These are phyloP conservation scores for Brenthis daphne DNA, from an alignment of 2,888 invertebrate species.

Conservation along the genomic window DNA sequence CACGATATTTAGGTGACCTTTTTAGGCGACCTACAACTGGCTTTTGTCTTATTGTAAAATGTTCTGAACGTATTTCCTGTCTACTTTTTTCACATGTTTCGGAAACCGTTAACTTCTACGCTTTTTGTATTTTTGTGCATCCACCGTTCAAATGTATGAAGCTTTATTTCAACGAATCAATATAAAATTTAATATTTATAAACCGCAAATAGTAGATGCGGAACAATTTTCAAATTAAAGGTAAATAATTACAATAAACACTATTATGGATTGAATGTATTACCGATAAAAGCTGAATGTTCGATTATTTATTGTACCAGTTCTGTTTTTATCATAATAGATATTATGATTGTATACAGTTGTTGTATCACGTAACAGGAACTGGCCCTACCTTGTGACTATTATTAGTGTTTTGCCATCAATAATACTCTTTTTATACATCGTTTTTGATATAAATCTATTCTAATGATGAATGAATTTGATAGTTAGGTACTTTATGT, in stretches of 20 bases:
- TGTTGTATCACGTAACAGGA: too few relatives aligned
- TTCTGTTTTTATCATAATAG: too few relatives aligned
- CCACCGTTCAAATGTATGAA: not conserved
- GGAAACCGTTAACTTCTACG: not conserved
- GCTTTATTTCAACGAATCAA: not conserved
- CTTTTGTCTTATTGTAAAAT: slow-evolving; percentile 17
- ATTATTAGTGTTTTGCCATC: too few relatives aligned
- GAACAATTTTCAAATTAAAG: slow-evolving; percentile 1
- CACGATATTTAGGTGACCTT: slow-evolving; percentile 22
- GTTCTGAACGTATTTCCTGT: slow-evolving; percentile 20
- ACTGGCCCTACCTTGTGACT: too few relatives aligned
- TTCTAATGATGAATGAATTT: too few relatives aligned
- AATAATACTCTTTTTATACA: too few relatives aligned
- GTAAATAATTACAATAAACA: slow-evolving; percentile 8
- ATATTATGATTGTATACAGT: too few relatives aligned
- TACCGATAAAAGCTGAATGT: slow-evolving; percentile 3
- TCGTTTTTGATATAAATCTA: too few relatives aligned
- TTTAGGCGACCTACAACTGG: slow-evolving; percentile 15
- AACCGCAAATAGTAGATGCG: not conserved
- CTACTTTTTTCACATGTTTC: slow-evolving; percentile 5
- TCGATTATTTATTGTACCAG: not conserved
- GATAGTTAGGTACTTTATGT: too few relatives aligned
- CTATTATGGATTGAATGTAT: slow-evolving; percentile 4
- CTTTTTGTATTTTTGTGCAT: not conserved
- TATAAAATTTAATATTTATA: not conserved